Conservation (phyloP, 2,113 vertebrate species). For the Xyrauchen texanus region DNA sequence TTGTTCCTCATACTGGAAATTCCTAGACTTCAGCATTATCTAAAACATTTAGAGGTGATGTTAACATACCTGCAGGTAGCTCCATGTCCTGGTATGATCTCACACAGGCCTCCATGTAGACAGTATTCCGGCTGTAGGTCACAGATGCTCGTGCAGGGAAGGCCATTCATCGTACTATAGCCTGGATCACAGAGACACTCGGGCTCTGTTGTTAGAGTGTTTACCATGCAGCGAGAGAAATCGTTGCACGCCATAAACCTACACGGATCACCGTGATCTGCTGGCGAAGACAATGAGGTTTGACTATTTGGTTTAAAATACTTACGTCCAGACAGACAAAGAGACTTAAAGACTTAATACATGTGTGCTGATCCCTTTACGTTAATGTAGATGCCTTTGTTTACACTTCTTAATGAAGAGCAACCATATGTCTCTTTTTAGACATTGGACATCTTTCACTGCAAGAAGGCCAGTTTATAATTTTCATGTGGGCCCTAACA, state of each 20-base stretch:
- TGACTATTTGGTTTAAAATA: slow-evolving; percentile 20
- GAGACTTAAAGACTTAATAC: not conserved
- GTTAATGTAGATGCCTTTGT: not conserved
- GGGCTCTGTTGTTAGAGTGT: slow-evolving; percentile 78
- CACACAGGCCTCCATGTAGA: slow-evolving; percentile 77
- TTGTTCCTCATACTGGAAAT: no score
- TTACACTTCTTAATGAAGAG: not conserved
- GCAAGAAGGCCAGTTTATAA: no score
- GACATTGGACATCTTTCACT: not conserved
- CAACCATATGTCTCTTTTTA: not conserved
- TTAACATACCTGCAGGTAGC: slow-evolving; percentile 83
- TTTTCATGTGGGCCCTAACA: no score
- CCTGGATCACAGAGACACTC: slow-evolving; percentile 85
- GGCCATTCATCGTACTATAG: slow-evolving; percentile 67
- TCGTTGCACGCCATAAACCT: slow-evolving; percentile 87
- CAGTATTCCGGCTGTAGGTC: slow-evolving; percentile 76
- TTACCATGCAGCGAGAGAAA: slow-evolving; percentile 81
- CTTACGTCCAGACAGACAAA: not conserved
- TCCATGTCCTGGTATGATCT: slow-evolving; percentile 78
- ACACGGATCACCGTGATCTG: slow-evolving; percentile 84
- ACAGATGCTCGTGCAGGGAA: slow-evolving; percentile 81
- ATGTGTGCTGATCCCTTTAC: slow-evolving; percentile 9
- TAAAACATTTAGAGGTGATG: not conserved
- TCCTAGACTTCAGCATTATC: no score
- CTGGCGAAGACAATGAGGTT: slow-evolving; percentile 68